Evolutionary conservation across 2,113 vertebrate species (phyloP).

Genomic region (Anser brachyrhynchus): DNA sequence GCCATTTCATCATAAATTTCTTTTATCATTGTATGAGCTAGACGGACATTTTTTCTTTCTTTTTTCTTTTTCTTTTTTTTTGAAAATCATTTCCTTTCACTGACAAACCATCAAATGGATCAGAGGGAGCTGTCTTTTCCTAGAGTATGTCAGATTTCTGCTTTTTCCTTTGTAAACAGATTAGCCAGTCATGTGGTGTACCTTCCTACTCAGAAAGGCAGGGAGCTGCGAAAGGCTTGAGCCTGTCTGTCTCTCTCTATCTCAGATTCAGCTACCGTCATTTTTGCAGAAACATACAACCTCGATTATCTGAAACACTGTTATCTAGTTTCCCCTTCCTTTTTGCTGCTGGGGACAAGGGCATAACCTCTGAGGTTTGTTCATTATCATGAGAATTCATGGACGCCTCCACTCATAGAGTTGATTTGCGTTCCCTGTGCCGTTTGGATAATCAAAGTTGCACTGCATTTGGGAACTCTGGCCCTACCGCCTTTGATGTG

Average conservation of each 20-base stretch:
- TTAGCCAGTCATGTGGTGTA: slow-evolving; percentile 54
- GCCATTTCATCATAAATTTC: slow-evolving; percentile 67
- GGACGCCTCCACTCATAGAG: not conserved
- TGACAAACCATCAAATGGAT: slow-evolving; percentile 61
- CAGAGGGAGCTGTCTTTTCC: slow-evolving; percentile 60
- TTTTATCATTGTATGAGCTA: slow-evolving; percentile 63
- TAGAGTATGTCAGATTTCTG: slow-evolving; percentile 65
- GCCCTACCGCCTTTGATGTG: not conserved
- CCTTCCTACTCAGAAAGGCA: slow-evolving; percentile 56
- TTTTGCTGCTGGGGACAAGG: slow-evolving; percentile 8
- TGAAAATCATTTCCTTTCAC: slow-evolving; percentile 68
- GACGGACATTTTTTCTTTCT: slow-evolving; percentile 40
- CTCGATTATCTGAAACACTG: slow-evolving; percentile 30
- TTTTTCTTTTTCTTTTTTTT: slow-evolving; percentile 22
- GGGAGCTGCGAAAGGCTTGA: slow-evolving; percentile 52
- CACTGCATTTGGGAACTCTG: not conserved
- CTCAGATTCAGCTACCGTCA: slow-evolving; percentile 35
- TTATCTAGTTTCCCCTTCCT: not conserved
- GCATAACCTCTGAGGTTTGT: not conserved
- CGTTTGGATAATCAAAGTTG: slow-evolving; percentile 23
- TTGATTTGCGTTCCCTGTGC: not conserved
- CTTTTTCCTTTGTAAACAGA: slow-evolving; percentile 66
- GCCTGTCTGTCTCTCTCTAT: slow-evolving; percentile 40
- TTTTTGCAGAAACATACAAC: not conserved
- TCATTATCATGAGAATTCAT: not conserved